Percentiles rank a stretch among this genome's conserved stretches.
phyloP scores from a whole-genome alignment of 2,797 vertebrate species.

The Sphaeramia orbicularis region DNA sequence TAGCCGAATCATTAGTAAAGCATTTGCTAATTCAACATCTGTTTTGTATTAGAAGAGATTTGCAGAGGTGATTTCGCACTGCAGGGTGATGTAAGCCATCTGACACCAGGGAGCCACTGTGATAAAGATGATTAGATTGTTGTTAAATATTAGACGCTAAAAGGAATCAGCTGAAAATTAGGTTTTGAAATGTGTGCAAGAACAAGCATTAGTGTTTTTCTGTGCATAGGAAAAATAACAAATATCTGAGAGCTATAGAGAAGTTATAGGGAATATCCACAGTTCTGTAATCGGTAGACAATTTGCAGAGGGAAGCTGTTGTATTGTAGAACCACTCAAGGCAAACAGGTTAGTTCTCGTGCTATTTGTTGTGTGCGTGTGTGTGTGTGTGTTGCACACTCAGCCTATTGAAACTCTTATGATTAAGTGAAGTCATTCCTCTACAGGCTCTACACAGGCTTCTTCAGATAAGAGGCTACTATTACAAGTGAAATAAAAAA shows the following conservation, averaged over 20 bases:
- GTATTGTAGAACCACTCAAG: background rate
- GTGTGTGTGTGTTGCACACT: no score
- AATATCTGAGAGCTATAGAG: no score
- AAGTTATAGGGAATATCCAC: no score
- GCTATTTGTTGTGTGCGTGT: conserved; percentile 18
- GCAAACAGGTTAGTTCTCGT: no score
- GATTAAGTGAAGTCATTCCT: conserved; percentile 77
- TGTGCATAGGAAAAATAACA: no score
- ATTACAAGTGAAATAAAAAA: conserved; percentile 75
- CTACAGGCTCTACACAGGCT: conserved; percentile 56
- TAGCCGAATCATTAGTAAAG: conserved; percentile 16
- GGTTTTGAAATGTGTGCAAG: no score
- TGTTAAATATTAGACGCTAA: no score
- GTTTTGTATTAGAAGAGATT: conserved; percentile 38
- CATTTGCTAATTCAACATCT: conserved; percentile 40
- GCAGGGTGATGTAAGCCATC: background rate
- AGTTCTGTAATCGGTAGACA: conserved; percentile 9
- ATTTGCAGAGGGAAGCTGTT: conserved; percentile 21
- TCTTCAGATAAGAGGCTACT: conserved; percentile 74
- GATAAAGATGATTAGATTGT: no score
- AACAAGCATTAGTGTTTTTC: no score
- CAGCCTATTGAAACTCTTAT: conserved; percentile 48
- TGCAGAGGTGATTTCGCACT: conserved; percentile 17
- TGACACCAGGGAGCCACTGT: background rate
- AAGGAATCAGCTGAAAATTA: no score